Conservation (phyloP, 2,797 vertebrate genomes). For the Macropus fuliginosus region DNA sequence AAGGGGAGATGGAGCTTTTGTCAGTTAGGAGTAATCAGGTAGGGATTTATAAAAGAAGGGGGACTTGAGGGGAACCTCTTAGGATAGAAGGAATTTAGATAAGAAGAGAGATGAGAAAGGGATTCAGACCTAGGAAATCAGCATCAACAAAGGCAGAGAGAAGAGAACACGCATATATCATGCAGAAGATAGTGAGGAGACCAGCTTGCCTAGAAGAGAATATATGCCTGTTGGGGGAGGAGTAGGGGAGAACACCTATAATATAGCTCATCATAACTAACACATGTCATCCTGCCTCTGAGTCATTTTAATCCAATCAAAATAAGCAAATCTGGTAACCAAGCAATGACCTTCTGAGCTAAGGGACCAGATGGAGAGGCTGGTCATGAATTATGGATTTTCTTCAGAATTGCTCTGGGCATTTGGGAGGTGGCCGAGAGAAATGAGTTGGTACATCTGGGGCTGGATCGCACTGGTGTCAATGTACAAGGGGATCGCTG, state of each 20-base stretch:
- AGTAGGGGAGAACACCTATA: neutral
- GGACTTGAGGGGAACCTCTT: fast-evolving
- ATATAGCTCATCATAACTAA: neutral
- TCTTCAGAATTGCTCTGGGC: neutral
- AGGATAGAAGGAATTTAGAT: neutral
- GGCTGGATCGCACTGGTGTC: neutral
- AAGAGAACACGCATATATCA: neutral
- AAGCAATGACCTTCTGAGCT: neutral
- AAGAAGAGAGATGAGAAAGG: too few relatives aligned
- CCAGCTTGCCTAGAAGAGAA: neutral
- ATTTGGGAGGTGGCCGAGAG: neutral
- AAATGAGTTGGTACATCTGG: neutral
- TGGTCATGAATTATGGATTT: neutral
- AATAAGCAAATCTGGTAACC: neutral
- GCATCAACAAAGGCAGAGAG: fast-evolving
- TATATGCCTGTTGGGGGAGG: neutral
- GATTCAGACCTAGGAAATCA: neutral
- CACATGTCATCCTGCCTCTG: neutral
- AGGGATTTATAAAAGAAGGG: conserved; percentile 5
- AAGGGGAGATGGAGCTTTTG: neutral
- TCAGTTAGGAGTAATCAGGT: too few relatives aligned
- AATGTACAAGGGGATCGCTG: neutral
- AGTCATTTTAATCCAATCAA: neutral
- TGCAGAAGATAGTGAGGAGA: neutral
- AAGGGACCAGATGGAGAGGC: neutral